Percentiles rank a stretch among this genome's conserved stretches.
phyloP scores from a whole-genome alignment of 1,140 invertebrate genomes.

The Eubasilissa regina region DNA sequence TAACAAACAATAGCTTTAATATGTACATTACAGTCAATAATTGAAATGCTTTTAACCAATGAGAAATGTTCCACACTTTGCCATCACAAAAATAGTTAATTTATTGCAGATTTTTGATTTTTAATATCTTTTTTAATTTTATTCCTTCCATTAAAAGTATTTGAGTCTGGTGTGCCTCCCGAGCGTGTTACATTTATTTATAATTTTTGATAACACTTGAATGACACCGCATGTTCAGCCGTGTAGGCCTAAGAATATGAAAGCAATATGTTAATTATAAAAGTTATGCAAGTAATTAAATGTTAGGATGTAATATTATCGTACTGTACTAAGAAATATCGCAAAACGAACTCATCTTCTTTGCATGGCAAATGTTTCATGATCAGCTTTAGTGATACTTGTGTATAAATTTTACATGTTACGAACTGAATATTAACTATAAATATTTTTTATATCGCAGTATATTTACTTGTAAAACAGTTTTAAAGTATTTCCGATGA shows the following conservation, averaged over 20 bases:
- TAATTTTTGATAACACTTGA: no score
- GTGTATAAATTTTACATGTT: conserved; percentile 43
- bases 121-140: no score
- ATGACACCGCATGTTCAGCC: no score
- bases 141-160: no score
- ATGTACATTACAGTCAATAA: no score
- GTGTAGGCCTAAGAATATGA: conserved; percentile 10
- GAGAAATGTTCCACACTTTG: no score
- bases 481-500: conserved; percentile 16
- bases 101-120: no score
- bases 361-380: conserved; percentile 22
- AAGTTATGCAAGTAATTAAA: conserved; percentile 3
- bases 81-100: no score
- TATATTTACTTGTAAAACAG: conserved; percentile 30
- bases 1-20: no score
- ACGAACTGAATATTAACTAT: conserved; percentile 42
- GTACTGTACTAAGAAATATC: conserved; percentile 13
- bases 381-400: conserved; percentile 31
- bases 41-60: no score
- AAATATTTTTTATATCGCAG: conserved; percentile 41
- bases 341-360: neutral
- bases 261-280: conserved; percentile 3
- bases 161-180: no score
- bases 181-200: no score
- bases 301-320: conserved; percentile 19